Base-by-base conservation (phyloP, 2,113 vertebrate genomes). In the Steatornis caripensis region DNA sequence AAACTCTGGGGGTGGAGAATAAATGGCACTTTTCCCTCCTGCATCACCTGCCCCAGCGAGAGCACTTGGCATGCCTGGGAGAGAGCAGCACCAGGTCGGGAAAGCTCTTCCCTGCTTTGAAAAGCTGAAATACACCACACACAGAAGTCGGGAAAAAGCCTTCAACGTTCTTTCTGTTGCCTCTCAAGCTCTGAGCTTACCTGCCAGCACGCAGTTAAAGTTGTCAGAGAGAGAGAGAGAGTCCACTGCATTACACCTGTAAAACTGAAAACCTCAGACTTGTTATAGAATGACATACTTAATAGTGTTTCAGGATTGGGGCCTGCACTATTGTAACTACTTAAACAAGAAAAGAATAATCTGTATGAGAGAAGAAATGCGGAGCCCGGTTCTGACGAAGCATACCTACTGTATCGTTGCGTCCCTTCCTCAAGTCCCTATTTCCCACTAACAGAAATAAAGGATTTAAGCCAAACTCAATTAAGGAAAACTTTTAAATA, bases 21-120 rank as follows among this genome's bases (percentile, higher is more conserved):
- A 43, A 68, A 60, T 65, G 32, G 16, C 13, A 51, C 21, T 11
- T 75, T 41, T 62, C 16, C 62, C 8, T 90, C 54, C n/a, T 21
- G 18, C 43, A 84, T 36, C 69, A 80, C 36, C 19, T 72, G 21
- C 24, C 39, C 29, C 24, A 60, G 20, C 0, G 0, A 69, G 13
- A 14, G 9, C 37, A 65, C 2, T 1, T 7, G 16, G 37, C 19
- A n/a, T 37, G 76, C 39, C 45, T 6, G 16, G 11, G 4, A 58
- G 9, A 72, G 16, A 55, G 24, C 2, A 49, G 53, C 24, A 54
- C 11, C 34, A n/a, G 54, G 9, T 68, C 2, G 0, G 36, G 14
- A 90, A 65, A 69, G 27, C 7, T 84, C 29, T 32, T 77, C 12
- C 12, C n/a, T 62, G 41, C 46, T 66, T 87, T 22, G 20, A 87